These are phyloP conservation scores for Ennomos quercinarius DNA, from an alignment of 2,888 invertebrate genomes.

Conservation along the genomic window DNA sequence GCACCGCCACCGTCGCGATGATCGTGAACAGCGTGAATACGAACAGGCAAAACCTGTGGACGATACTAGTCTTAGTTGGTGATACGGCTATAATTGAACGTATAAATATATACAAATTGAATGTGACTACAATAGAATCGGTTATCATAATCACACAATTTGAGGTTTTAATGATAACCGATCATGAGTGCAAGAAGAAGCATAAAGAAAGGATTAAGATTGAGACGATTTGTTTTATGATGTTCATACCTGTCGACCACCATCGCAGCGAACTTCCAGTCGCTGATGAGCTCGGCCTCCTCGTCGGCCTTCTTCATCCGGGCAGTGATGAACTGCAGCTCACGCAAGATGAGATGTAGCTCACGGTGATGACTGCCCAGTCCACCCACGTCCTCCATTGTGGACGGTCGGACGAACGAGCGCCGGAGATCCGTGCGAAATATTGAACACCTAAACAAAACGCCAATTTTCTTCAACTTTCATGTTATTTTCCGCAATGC, in stretches of 20 bases:
- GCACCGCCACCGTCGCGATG: constrained; percentile 96
- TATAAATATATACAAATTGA: no score
- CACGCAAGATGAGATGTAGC: constrained; percentile 95
- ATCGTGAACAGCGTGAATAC: constrained; percentile 97
- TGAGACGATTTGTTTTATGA: constrained; percentile 1
- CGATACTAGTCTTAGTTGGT: constrained; percentile 42
- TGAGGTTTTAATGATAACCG: no score
- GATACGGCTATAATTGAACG: no score
- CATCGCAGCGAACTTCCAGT: constrained; percentile 99
- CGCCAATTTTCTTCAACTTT: neutral
- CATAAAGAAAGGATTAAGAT: no score
- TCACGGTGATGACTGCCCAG: constrained; percentile 92
- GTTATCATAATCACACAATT: no score
- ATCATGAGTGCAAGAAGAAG: no score
- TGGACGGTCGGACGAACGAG: constrained; percentile 91
- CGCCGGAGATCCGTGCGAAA: constrained; percentile 82
- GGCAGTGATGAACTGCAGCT: constrained; percentile 97
- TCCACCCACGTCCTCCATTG: constrained; percentile 89
- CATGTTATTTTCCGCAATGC: no score
- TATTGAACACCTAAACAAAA: constrained; percentile 74
- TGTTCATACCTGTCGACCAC: constrained; percentile 94
- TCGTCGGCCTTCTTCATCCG: constrained; percentile 98
- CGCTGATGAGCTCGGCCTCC: constrained; percentile 96
- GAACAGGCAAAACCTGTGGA: constrained; percentile 94
- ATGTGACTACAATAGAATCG: no score